Conservation (phyloP, 2,113 vertebrate species). For the Gavialis gangeticus region DNA sequence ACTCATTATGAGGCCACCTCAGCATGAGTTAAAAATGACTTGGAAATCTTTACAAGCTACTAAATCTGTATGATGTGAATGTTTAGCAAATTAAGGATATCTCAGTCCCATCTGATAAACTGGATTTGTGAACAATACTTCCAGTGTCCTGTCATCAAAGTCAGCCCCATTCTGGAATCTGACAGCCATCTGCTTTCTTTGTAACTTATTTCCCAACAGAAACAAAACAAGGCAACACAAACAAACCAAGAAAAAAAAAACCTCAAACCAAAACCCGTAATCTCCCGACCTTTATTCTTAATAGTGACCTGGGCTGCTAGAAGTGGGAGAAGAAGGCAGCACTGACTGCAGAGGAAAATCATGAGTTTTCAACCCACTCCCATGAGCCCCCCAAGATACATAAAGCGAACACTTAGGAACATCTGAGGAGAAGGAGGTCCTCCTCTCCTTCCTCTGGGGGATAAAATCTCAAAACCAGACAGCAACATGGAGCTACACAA, state of each 20-base stretch:
- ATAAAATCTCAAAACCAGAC: background rate
- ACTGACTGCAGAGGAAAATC: background rate
- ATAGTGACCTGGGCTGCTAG: background rate
- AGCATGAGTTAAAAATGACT: background rate
- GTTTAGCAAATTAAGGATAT: background rate
- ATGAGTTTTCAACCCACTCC: background rate
- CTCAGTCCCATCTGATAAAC: background rate
- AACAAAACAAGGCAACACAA: slow-evolving; percentile 20
- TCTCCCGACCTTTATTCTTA: too few species aligned
- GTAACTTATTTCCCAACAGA: background rate
- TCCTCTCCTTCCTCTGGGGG: background rate
- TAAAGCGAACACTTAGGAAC: slow-evolving; percentile 4
- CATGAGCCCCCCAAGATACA: background rate
- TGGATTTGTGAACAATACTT: background rate
- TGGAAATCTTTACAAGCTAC: background rate
- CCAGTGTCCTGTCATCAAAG: background rate
- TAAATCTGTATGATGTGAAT: background rate
- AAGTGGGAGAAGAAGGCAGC: background rate
- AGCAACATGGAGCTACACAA: slow-evolving; percentile 9
- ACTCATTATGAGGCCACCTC: background rate
- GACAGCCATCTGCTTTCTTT: slow-evolving; percentile 9
- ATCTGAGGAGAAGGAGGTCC: background rate
- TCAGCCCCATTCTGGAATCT: background rate
- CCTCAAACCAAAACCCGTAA: background rate
- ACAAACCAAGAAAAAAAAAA: background rate